Base-by-base conservation (phyloP, 2,113 vertebrate species). In the Carassius gibelio region DNA sequence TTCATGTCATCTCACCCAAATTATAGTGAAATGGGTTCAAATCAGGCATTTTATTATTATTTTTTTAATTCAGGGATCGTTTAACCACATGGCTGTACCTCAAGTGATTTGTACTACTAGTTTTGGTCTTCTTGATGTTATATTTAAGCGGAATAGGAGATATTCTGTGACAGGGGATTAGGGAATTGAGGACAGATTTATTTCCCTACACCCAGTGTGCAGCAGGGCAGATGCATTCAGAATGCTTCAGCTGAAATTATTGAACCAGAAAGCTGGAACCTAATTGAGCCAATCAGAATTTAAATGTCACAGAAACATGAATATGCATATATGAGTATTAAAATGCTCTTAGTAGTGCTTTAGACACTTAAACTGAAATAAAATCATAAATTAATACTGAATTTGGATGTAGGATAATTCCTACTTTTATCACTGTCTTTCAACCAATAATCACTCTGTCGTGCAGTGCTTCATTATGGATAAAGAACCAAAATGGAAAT, bases 291-390 rank as follows among this genome's bases (percentile, higher is more conserved):
- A 15, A 55, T 80, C 30, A 38, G 30, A 69, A 82, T 57, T 50
- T 10, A 66, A 77, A 66, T 75, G 30, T 69, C 34, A 57, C 34
- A 71, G 19, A 77, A 30, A 74, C 38, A 38, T 64, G 36, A 81
- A 62, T 85, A 23, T 77, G 42, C 61, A 84, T 68, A 50, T 71
- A 78, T 78, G 34, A 59, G 21, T 57, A 78, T 69, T 84, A 21
- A 42, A 78, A 38, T 84, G 3, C 10, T 78, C 57, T 36, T 36
- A 19, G 42, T 36, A 19, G 42, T 2, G 17, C 9, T 26, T 68
- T 81, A 34, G 23, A 21, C 23, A n/a, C 26, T 19, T 21, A 61
- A 26, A 13, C 14, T 23, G 64, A 45, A 62, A 23, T 8, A 9
- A 68, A 66, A 68, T 68, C 19, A 42, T 42, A 42, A 42, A 42